Conservation (phyloP, 2,888 invertebrate genomes). For the Cremastobaeus sp. region DNA sequence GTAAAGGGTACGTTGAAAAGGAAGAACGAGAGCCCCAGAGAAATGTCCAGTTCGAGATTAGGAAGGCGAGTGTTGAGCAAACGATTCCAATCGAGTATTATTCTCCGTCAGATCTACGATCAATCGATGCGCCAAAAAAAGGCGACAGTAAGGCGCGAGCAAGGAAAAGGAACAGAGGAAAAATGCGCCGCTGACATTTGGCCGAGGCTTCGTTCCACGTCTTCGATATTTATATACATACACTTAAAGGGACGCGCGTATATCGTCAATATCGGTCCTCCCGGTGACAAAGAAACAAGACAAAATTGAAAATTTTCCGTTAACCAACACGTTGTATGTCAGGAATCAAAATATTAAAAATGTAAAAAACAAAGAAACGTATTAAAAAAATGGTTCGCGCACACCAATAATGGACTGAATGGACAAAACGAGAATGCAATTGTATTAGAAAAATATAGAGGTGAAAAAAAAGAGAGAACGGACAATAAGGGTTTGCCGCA, state of each 20-base stretch:
- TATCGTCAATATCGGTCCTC: constrained; percentile 9
- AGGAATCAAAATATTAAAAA: no score
- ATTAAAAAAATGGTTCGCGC: no score
- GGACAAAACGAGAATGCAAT: background rate
- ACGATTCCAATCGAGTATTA: constrained; percentile 43
- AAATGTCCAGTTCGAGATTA: constrained; percentile 10
- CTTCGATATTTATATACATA: constrained; percentile 33
- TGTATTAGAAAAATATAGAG: background rate
- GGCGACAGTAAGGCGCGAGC: constrained; percentile 16
- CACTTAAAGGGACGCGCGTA: background rate
- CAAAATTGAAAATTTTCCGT: background rate
- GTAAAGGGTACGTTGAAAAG: background rate
- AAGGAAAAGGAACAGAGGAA: constrained; percentile 11
- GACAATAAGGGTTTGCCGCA: constrained; percentile 15
- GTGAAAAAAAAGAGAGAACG: constrained; percentile 2
- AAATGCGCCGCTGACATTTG: constrained; percentile 30
- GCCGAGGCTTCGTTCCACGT: constrained; percentile 31
- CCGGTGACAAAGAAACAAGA: constrained; percentile 2
- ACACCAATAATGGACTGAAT: no score
- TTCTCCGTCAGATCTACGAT: constrained; percentile 34
- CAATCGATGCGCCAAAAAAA: constrained; percentile 36
- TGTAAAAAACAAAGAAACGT: background rate
- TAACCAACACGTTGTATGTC: no score
- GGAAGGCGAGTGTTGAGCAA: constrained; percentile 43
- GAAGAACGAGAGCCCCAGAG: constrained; percentile 27